phyloP scores from a whole-genome alignment of 2,888 invertebrate genomes.

The Tryphoninae sp. region DNA sequence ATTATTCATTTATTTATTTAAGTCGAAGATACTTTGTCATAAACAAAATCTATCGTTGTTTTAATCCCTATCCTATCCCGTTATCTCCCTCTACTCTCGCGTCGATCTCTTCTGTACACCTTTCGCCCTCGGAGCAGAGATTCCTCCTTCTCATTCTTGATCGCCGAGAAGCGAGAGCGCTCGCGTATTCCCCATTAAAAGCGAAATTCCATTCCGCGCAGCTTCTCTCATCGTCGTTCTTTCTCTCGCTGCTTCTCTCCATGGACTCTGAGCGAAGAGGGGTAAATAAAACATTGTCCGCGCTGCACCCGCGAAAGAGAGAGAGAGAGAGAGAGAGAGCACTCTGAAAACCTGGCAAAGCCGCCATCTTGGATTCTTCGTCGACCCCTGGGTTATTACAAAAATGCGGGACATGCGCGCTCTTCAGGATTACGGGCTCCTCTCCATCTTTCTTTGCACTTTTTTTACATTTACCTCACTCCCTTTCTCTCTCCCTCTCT shows the following conservation, averaged over 20 bases:
- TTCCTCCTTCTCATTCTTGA: slow-evolving; percentile 64
- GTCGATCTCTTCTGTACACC: slow-evolving; percentile 13
- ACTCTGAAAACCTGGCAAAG: slow-evolving; percentile 41
- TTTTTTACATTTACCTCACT: slow-evolving; percentile 35
- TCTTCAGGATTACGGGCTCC: slow-evolving; percentile 44
- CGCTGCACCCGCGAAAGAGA: slow-evolving; percentile 19
- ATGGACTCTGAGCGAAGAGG: slow-evolving; percentile 45
- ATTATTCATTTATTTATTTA: background rate
- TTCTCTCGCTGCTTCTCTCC: slow-evolving; percentile 24
- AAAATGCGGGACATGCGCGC: slow-evolving; percentile 70
- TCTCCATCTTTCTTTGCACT: slow-evolving; percentile 50
- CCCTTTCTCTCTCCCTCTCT: no score
- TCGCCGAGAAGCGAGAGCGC: slow-evolving; percentile 64
- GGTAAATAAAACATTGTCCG: slow-evolving; percentile 65
- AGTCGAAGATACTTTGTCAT: slow-evolving; percentile 8
- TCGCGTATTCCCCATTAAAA: slow-evolving; percentile 78
- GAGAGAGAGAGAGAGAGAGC: slow-evolving; percentile 22
- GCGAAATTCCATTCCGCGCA: slow-evolving; percentile 79
- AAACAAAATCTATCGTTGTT: slow-evolving; percentile 29
- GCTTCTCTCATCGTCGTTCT: slow-evolving; percentile 65
- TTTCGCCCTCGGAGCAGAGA: slow-evolving; percentile 38
- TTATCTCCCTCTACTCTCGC: slow-evolving; percentile 2
- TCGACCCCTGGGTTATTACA: slow-evolving; percentile 78
- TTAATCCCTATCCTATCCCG: slow-evolving; percentile 11
- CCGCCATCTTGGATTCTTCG: slow-evolving; percentile 80